Evolutionary conservation across 2,888 invertebrate genomes (phyloP).

Genomic region (Microctonus aethiopoides): DNA sequence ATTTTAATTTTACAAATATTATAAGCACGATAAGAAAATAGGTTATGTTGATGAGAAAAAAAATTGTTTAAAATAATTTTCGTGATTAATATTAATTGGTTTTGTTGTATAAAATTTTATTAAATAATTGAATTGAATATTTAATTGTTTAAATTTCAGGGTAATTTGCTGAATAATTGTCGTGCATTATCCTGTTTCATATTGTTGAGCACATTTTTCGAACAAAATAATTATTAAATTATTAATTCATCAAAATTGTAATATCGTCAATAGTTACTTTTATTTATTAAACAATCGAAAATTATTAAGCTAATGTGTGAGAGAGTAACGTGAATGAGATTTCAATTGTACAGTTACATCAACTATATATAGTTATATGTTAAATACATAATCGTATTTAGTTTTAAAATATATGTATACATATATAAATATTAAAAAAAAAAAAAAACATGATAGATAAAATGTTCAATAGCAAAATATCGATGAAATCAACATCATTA

Average conservation of each 20-base stretch:
- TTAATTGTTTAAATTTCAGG: too few relatives aligned
- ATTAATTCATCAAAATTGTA: not conserved
- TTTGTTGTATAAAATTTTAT: too few relatives aligned
- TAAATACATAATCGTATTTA: constrained; percentile 52
- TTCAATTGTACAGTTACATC: constrained; percentile 63
- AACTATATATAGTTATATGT: constrained; percentile 52
- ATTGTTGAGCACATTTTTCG: not conserved
- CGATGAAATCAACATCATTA: not conserved
- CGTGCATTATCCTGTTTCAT: not conserved
- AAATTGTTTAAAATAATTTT: too few relatives aligned
- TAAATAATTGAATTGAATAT: too few relatives aligned
- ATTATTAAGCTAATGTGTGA: not conserved
- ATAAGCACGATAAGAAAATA: too few relatives aligned
- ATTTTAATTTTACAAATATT: too few relatives aligned
- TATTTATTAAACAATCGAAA: not conserved
- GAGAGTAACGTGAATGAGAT: constrained; percentile 43
- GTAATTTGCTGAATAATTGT: not conserved
- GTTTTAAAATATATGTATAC: constrained; percentile 49
- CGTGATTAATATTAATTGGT: too few relatives aligned
- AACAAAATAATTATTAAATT: not conserved
- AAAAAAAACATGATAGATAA: not conserved
- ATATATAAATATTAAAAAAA: constrained; percentile 33
- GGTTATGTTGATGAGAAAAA: too few relatives aligned
- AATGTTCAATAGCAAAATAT: not conserved
- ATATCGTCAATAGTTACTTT: constrained; percentile 11